phyloP scores from a whole-genome alignment of 2,888 invertebrate genomes.

The Nipponacmea schrenckii region DNA sequence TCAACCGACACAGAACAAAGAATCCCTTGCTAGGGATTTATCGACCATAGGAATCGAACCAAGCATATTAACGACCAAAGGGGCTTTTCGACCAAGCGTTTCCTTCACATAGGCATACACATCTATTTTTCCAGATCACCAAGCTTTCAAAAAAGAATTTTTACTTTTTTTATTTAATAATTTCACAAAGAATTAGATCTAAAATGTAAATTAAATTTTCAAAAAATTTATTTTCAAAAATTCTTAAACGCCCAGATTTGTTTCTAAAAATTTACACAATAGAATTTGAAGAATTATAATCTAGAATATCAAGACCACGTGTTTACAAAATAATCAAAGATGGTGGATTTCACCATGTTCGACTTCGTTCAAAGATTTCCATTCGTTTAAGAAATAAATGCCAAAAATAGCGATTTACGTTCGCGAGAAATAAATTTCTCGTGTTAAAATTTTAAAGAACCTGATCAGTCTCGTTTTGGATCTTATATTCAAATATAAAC shows the following conservation, averaged over 20 bases:
- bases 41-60: neutral
- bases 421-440: too few relatives aligned
- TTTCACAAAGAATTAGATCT: too few relatives aligned
- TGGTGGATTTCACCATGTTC: neutral
- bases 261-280: neutral
- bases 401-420: too few relatives aligned
- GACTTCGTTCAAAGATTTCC: too few relatives aligned
- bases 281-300: neutral
- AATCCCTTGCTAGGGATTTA: neutral
- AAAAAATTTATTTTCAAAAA: neutral
- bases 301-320: neutral
- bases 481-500: neutral
- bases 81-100: slow-evolving; percentile 2
- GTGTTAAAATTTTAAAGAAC: neutral
- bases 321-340: neutral
- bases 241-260: too few relatives aligned
- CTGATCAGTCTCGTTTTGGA: neutral
- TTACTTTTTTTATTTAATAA: too few relatives aligned
- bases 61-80: neutral
- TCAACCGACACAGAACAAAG: neutral
- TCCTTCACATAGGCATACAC: neutral
- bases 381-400: too few relatives aligned
- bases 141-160: too few relatives aligned
- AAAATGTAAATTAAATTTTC: neutral
- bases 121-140: neutral